phyloP scores from a whole-genome alignment of 2,113 vertebrate species.

The Gasterosteus nipponicus region DNA sequence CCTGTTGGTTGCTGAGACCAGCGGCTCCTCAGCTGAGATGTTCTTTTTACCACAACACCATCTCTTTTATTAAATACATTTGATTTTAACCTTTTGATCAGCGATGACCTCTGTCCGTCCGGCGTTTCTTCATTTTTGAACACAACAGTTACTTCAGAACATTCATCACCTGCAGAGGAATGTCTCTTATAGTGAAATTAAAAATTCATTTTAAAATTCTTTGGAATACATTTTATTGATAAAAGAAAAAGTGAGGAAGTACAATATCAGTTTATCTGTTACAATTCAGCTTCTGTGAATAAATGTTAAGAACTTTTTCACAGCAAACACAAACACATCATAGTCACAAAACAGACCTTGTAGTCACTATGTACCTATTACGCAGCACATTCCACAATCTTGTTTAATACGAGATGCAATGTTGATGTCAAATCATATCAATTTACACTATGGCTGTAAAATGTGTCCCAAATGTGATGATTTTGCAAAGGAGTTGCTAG shows the following conservation, averaged over 20 bases:
- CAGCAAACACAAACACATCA: neutral
- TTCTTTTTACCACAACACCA: no score
- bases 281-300: neutral
- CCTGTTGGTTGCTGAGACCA: no score
- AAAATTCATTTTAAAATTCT: neutral
- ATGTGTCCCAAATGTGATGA: neutral
- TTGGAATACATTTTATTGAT: neutral
- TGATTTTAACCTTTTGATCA: no score
- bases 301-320: neutral
- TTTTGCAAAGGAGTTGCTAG: conserved; percentile 1
- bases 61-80: no score
- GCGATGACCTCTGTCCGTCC: no score
- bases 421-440: neutral
- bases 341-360: neutral
- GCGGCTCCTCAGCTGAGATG: no score
- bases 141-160: neutral
- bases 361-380: neutral
- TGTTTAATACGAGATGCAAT: neutral
- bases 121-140: no score
- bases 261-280: conserved; percentile 19
- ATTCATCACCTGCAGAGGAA: neutral
- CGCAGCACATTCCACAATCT: neutral
- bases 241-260: neutral
- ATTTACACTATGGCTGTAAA: neutral
- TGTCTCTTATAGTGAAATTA: neutral